Evolutionary conservation across 2,888 invertebrate species (phyloP).

Genomic region (Graphium colonna): DNA sequence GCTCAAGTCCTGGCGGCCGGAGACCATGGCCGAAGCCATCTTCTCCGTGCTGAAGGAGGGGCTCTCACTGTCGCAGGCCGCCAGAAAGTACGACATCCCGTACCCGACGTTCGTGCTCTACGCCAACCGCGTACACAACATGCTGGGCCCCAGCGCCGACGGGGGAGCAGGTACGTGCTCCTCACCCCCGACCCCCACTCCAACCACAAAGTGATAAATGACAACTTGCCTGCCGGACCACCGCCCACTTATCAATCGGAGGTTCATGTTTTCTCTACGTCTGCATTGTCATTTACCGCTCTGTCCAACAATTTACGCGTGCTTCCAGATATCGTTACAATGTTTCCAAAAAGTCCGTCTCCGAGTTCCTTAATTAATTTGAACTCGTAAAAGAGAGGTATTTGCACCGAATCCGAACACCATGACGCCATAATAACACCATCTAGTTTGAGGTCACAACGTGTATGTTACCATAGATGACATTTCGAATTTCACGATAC

Average conservation of each 20-base stretch:
- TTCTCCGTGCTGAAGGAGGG: constrained; percentile 95
- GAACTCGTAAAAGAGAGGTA: no score
- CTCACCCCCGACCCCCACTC: background rate
- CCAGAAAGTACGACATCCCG: constrained; percentile 95
- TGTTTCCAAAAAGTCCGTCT: no score
- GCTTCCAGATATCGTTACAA: constrained; percentile 8
- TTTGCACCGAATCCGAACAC: no score
- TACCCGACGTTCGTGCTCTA: constrained; percentile 96
- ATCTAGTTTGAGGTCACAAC: no score
- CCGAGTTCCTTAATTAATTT: no score
- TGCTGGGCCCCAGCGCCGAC: constrained; percentile 95
- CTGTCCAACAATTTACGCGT: background rate
- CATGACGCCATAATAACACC: no score
- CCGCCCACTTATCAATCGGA: no score
- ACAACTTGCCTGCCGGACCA: no score
- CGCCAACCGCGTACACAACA: constrained; percentile 95
- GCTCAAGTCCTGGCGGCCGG: constrained; percentile 95
- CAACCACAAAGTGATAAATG: background rate
- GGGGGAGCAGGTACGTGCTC: constrained; percentile 89
- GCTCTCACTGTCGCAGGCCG: constrained; percentile 92
- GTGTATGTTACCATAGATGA: no score
- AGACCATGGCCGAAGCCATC: constrained; percentile 97
- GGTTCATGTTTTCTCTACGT: no score
- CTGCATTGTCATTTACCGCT: background rate
- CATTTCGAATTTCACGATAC: no score